phyloP scores from a whole-genome alignment of 2,113 vertebrate genomes.

The Pao palembangensis region DNA sequence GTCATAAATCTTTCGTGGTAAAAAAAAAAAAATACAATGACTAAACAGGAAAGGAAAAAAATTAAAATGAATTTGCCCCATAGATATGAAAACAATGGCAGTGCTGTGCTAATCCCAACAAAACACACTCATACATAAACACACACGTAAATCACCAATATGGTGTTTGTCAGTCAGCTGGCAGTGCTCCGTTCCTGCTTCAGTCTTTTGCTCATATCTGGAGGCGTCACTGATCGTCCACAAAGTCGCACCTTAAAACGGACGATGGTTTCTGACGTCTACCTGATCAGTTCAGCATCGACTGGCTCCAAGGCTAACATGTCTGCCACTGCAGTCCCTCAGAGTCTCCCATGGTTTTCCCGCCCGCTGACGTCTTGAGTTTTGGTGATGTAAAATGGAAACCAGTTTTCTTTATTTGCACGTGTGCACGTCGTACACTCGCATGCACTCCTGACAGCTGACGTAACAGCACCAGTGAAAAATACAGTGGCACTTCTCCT shows the following conservation, averaged over 20 bases:
- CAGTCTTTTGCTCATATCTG: slow-evolving; percentile 20
- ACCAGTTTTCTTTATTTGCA: slow-evolving; percentile 82
- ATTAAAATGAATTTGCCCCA: slow-evolving; percentile 18
- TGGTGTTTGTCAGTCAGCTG: slow-evolving; percentile 57
- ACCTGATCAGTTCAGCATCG: slow-evolving; percentile 6
- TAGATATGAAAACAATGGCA: slow-evolving; percentile 34
- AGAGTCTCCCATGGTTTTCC: slow-evolving; percentile 32
- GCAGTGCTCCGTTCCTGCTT: slow-evolving; percentile 40
- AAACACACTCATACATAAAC: slow-evolving; percentile 21
- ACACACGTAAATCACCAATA: slow-evolving; percentile 58
- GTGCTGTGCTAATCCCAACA: slow-evolving; percentile 44
- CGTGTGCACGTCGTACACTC: slow-evolving; percentile 94
- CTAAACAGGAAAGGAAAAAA: slow-evolving; percentile 14
- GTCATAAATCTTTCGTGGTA: slow-evolving; percentile 22
- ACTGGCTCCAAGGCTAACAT: slow-evolving; percentile 5
- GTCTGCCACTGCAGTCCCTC: slow-evolving; percentile 26
- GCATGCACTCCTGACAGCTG: slow-evolving; percentile 94
- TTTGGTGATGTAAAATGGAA: slow-evolving; percentile 26
- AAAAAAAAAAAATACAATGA: slow-evolving; percentile 1
- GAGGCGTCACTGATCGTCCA: slow-evolving; percentile 7
- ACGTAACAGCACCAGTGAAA: slow-evolving; percentile 99
- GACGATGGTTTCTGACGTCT: background rate
- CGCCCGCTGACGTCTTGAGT: slow-evolving; percentile 26
- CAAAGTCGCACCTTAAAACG: slow-evolving; percentile 13
- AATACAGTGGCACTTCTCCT: slow-evolving; percentile 98